phyloP scores from a whole-genome alignment of 2,113 vertebrate species.

The Tamias sibiricus region DNA sequence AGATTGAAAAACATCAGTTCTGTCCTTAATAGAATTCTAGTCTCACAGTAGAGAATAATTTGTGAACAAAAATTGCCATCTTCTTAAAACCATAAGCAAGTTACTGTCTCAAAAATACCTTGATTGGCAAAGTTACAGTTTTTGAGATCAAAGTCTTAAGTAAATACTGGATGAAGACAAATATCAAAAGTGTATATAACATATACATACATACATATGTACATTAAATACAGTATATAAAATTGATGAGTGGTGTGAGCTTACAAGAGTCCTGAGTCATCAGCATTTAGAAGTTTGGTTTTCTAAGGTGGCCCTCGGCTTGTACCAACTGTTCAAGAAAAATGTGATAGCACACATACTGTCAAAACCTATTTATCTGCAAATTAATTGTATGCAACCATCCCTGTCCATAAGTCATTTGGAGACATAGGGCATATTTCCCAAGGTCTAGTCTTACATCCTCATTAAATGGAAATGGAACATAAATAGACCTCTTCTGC shows the following conservation, averaged over 20 bases:
- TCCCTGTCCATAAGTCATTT: not conserved
- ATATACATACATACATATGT: fast-evolving
- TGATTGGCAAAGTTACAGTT: not conserved
- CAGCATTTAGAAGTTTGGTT: not conserved
- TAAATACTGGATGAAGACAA: not conserved
- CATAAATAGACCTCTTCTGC: not conserved
- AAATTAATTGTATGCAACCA: not conserved
- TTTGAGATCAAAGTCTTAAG: not conserved
- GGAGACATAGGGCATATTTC: not conserved
- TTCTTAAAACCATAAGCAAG: not conserved
- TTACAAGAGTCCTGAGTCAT: not conserved
- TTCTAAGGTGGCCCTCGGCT: not conserved
- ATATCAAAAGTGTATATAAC: not conserved
- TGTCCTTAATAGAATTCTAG: not conserved
- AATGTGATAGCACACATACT: not conserved
- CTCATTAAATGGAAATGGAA: not conserved
- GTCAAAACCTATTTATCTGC: not conserved
- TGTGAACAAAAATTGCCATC: not conserved
- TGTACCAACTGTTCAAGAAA: not conserved
- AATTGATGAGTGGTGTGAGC: not conserved
- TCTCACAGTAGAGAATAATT: not conserved
- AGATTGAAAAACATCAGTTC: not conserved
- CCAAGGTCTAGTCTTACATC: not conserved
- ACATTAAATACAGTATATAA: not conserved
- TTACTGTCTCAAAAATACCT: not conserved